phyloP scores from a whole-genome alignment of 2,888 invertebrate species.

The Trissoscelio sp. region DNA sequence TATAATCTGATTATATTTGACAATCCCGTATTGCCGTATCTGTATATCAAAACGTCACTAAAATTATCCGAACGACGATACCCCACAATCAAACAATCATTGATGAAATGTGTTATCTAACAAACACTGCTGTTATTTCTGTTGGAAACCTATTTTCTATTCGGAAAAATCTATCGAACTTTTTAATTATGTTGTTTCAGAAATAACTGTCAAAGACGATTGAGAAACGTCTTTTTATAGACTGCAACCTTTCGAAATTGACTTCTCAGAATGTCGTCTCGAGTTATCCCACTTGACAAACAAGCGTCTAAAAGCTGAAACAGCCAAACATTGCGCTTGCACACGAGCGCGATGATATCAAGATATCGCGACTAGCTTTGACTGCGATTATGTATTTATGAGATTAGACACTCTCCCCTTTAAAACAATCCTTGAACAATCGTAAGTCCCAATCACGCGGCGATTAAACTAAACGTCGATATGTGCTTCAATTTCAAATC shows the following conservation, averaged over 20 bases:
- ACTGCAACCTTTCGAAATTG: constrained; percentile 25
- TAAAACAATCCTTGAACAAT: constrained; percentile 10
- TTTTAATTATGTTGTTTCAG: constrained; percentile 5
- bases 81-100: no score
- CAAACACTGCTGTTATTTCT: background rate
- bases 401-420: background rate
- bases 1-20: constrained; percentile 4
- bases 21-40: background rate
- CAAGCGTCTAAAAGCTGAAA: background rate
- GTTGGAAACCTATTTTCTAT: background rate
- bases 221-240: constrained; percentile 20
- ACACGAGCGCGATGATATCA: background rate
- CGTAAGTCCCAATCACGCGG: background rate
- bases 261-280: background rate
- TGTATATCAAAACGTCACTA: background rate
- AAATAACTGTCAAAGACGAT: constrained; percentile 28
- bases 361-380: background rate
- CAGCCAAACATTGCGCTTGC: background rate
- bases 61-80: background rate
- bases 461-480: constrained; percentile 3
- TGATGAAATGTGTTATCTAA: background rate
- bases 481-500: constrained; percentile 5
- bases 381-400: background rate
- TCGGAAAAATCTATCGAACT: background rate
- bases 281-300: background rate